These are phyloP conservation scores for Aradus depressus DNA, from an alignment of 2,888 invertebrate species.

Conservation along the genomic window DNA sequence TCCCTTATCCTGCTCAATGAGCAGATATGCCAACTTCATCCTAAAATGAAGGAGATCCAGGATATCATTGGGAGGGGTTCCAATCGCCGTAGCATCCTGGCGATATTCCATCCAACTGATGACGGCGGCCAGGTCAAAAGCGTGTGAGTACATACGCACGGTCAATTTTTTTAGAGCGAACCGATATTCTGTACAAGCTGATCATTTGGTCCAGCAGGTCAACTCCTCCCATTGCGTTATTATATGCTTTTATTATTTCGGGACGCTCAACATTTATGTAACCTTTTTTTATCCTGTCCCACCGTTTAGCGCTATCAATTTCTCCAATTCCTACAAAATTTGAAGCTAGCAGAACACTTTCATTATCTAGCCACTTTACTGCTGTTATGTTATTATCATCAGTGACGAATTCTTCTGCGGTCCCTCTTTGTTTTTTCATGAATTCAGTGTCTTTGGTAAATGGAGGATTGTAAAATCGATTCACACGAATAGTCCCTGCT, in stretches of 20 bases:
- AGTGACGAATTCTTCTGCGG: slow-evolving; percentile 11
- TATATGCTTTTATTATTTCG: slow-evolving; percentile 14
- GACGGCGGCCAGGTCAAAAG: no score
- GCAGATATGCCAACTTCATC: no score
- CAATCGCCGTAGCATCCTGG: no score
- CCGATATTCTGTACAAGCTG: slow-evolving; percentile 12
- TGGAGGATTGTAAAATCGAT: slow-evolving; percentile 12
- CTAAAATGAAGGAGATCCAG: no score
- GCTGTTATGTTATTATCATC: slow-evolving; percentile 7
- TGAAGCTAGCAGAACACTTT: slow-evolving; percentile 18
- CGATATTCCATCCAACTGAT: no score
- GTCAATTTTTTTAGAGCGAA: no score
- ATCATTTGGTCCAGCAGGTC: slow-evolving; percentile 20
- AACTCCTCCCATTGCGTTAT: slow-evolving; percentile 19
- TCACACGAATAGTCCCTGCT: slow-evolving; percentile 2
- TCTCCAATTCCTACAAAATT: slow-evolving; percentile 20
- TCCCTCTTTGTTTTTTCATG: slow-evolving; percentile 15
- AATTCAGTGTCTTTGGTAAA: slow-evolving; percentile 4
- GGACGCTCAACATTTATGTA: slow-evolving; percentile 12
- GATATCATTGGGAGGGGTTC: no score
- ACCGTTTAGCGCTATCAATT: slow-evolving; percentile 16
- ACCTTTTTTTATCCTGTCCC: slow-evolving; percentile 15
- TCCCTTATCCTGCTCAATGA: no score
- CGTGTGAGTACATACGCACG: no score
- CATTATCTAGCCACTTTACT: slow-evolving; percentile 21